phyloP scores from a whole-genome alignment of 2,888 invertebrate species.

The Notodonta dromedarius region DNA sequence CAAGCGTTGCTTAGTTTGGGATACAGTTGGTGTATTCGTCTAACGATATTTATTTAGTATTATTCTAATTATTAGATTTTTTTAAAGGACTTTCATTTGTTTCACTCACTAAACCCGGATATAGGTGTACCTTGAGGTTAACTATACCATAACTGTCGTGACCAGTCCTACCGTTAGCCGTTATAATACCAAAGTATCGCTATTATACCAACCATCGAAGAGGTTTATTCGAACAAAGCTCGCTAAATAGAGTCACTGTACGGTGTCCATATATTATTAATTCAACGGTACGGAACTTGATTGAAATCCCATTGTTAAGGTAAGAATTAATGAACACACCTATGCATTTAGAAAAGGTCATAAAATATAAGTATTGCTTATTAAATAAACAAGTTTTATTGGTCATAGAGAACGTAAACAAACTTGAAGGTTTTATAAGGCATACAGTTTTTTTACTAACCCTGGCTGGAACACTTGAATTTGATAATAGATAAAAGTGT shows the following conservation, averaged over 20 bases:
- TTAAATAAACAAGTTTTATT: constrained; percentile 7
- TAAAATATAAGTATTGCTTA: constrained; percentile 5
- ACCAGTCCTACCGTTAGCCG: not conserved
- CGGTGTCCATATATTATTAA: not conserved
- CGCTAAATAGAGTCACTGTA: constrained; percentile 3
- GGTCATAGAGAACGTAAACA: not conserved
- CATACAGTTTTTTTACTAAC: not conserved
- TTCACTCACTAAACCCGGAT: not conserved
- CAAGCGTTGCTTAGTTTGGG: no score
- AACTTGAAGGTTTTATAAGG: not conserved
- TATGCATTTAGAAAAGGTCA: constrained; percentile 7
- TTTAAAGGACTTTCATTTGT: not conserved
- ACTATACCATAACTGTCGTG: not conserved
- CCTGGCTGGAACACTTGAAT: no score
- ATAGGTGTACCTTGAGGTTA: not conserved
- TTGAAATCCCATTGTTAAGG: constrained; percentile 1
- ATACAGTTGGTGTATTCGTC: no score
- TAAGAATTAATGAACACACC: not conserved
- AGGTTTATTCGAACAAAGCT: constrained; percentile 13
- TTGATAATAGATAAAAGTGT: no score
- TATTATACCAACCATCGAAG: not conserved
- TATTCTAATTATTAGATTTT: no score
- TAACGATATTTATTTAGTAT: no score
- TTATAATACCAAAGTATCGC: not conserved
- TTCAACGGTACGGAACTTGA: not conserved